Base-by-base conservation (phyloP, 2,113 vertebrate species). In the Perca flavescens region DNA sequence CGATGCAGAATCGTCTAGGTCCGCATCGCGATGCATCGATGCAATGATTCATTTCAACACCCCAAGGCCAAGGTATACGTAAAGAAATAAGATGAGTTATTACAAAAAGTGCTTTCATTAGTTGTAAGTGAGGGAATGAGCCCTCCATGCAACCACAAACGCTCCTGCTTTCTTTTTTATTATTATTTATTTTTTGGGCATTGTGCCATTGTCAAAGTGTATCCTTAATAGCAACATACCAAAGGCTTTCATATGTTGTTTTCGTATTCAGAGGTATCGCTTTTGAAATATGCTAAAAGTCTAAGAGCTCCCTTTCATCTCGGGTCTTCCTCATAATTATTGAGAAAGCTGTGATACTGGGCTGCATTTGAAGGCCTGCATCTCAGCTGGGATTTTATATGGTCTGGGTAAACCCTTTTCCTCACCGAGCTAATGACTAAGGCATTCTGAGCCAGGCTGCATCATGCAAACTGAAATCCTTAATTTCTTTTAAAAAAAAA, bases 261-360 rank as follows among this genome's bases (percentile, higher is more conserved):
- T 84, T 86, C 81, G 2, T 78, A 85, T 93, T 91, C 77, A 79
- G 56, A 86, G 84, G 81, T 88, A 90, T 77, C 31, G n/a, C 66
- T 58, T 90, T 88, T 86, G 58, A 89, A 92, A 89, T 85, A 57
- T 77, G 70, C 56, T 75, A 77, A 81, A 92, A 88, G 79, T 89
- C 82, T 63, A 78, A 85, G 69, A 89, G 76, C 68, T 76, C 50
- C 25, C 89, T 94, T 93, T 94, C 86, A 95, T 94, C 89, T 82
- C 2, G 5, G 63, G 79, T 68, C 80, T 86, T 84, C 70, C 52
- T 86, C 74, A 76, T 91, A 91, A 93, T 95, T 90, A 88, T 73
- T 66, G 77, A 80, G 85, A 89, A 87, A 90, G 88, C 90, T 89
- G 69, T 88, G 89, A 89, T 89, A 82, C 77, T 56, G 77, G 67